Evolutionary conservation across 2,797 vertebrate species (phyloP).

Genomic region (Florisuga fusca): DNA sequence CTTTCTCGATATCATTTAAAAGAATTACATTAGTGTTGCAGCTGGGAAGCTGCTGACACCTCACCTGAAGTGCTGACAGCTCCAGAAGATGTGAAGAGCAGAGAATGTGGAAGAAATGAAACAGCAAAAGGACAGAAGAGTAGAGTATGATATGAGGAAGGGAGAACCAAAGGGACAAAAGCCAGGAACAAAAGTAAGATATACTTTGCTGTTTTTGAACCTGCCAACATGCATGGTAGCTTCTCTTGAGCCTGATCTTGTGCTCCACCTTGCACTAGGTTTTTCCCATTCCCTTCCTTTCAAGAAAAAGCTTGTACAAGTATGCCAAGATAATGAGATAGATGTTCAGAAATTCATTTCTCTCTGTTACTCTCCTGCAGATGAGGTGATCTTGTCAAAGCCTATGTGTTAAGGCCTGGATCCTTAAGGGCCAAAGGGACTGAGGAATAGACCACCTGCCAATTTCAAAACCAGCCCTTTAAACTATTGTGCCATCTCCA

Average conservation of each 20-base stretch:
- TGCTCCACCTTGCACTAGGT: neutral
- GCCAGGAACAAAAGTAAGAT: neutral
- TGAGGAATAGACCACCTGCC: neutral
- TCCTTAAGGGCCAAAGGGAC: neutral
- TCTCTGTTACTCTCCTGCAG: neutral
- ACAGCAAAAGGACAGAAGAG: neutral
- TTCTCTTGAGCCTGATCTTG: too few species aligned
- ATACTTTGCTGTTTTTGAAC: neutral
- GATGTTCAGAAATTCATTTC: neutral
- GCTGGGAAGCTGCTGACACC: neutral
- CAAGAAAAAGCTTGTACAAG: neutral
- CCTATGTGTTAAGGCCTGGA: neutral
- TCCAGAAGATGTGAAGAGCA: neutral
- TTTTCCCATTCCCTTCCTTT: neutral
- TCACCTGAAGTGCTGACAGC: neutral
- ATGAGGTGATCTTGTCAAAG: neutral
- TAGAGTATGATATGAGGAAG: neutral
- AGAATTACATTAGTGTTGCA: fast-evolving
- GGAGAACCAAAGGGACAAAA: neutral
- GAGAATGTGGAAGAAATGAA: neutral
- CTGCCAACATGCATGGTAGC: neutral
- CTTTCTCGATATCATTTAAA: neutral
- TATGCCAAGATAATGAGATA: neutral
- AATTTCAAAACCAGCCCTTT: neutral
- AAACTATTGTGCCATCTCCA: neutral